Evolutionary conservation across 2,888 invertebrate genomes (phyloP), one percentile per base, ranked within the genome.

Genomic region (Andrena fulva): DNA sequence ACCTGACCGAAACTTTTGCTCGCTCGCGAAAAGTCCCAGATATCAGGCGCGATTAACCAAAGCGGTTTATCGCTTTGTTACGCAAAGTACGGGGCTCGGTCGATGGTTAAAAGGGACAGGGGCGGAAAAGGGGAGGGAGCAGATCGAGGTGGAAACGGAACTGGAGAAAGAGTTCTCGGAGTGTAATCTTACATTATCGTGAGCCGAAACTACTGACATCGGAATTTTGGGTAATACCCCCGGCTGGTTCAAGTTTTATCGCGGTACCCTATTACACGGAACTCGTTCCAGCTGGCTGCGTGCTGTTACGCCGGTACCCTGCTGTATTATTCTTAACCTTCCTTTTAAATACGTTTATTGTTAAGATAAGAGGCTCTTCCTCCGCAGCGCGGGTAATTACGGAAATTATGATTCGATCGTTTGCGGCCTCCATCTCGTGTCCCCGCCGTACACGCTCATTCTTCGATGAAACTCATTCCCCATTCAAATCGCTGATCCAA

Each of bases 11-110:
- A 85, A 74, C 72, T 85, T 79, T 80, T 63, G 56, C 8, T 62
- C n/a, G 62, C 64, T 42, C 54, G 64, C 62, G 72, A 71, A 56
- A 56, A 77, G 80, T 75, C 60, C 62, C 64, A 12, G 64, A 78
- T 82, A 85, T 87, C 82, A 77, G 50, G 31, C 29, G 81, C 82
- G 87, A 87, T 87, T 87, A 87, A 82, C 82, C 74, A 80, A 86
- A 86, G 72, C 84, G 79, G 80, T 85, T 87, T 86, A 87, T 80
- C 79, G 84, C 56, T 35, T 59, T 54, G 63, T 60, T 59, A 80
- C 62, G 77, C 70, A 64, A 48, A 54, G 56, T 33, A 63, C 48
- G 68, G 33, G 42, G 66, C 29, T 12, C 16, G 24, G 12, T 3
- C 54, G 54, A 10, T 56, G 27, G 27, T 56, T 56, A 8, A 27